phyloP scores from a whole-genome alignment of 2,113 vertebrate species.

The Aviceda subcristata region DNA sequence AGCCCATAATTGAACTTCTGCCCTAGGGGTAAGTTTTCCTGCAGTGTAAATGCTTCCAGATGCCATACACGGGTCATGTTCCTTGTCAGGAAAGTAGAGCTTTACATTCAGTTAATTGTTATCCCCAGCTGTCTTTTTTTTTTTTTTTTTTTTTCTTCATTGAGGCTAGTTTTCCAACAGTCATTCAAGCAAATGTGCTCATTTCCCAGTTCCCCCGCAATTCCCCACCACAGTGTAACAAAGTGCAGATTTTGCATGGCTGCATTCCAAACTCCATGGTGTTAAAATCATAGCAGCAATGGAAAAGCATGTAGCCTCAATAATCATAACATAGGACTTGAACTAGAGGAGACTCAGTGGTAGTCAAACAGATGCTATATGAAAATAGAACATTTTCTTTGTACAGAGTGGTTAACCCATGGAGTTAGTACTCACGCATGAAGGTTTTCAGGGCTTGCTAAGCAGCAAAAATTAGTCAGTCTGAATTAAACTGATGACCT shows the following conservation, averaged over 20 bases:
- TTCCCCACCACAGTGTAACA: not conserved
- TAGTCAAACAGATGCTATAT: not conserved
- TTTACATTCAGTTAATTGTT: constrained; percentile 43
- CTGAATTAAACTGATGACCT: not conserved
- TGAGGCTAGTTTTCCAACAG: constrained; percentile 26
- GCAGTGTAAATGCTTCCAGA: constrained; percentile 34
- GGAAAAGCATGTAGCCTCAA: not conserved
- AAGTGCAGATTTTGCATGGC: constrained; percentile 28
- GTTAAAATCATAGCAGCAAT: constrained; percentile 33
- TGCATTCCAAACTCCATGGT: not conserved
- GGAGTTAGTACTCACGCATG: not conserved
- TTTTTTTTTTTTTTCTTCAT: not conserved
- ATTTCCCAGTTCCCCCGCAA: constrained; percentile 27
- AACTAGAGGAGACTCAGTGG: constrained; percentile 15
- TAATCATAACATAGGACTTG: not conserved
- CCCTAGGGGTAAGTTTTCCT: constrained; percentile 43
- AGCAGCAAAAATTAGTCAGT: not conserved
- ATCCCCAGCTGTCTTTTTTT: not conserved
- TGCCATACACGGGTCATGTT: not conserved
- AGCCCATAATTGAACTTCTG: constrained; percentile 53
- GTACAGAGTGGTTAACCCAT: not conserved
- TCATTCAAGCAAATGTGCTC: constrained; percentile 34
- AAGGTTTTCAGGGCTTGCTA: not conserved
- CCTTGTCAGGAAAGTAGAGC: constrained; percentile 22
- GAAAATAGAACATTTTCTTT: not conserved